Evolutionary conservation across 2,113 vertebrate genomes (phyloP).

Genomic region (Toxotes chatareus): DNA sequence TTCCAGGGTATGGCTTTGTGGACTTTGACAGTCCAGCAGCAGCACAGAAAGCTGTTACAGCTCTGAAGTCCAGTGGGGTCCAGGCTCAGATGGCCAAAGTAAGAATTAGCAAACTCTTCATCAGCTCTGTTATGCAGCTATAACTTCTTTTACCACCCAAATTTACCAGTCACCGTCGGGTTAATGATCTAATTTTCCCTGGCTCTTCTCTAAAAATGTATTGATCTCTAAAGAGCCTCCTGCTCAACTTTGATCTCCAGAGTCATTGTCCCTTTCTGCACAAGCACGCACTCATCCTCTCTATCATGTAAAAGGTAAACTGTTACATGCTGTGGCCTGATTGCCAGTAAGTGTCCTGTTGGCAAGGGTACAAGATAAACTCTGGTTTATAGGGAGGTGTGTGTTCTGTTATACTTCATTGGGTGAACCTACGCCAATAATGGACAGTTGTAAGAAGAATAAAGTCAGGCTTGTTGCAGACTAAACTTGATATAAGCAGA

Average conservation of each 20-base stretch:
- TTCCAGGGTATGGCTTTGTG: slow-evolving; percentile 92
- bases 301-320: slow-evolving; percentile 33
- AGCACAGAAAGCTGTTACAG: slow-evolving; percentile 93
- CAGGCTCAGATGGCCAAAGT: slow-evolving; percentile 98
- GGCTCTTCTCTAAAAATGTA: not conserved
- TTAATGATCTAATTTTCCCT: not conserved
- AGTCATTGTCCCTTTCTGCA: not conserved
- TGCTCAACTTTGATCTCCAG: slow-evolving; percentile 14
- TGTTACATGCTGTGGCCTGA: slow-evolving; percentile 5
- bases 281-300: not conserved
- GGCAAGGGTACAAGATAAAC: slow-evolving; percentile 56
- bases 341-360: slow-evolving; percentile 40
- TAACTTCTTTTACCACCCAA: not conserved
- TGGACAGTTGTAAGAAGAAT: not conserved
- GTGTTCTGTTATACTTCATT: slow-evolving; percentile 9
- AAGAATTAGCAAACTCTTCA: slow-evolving; percentile 52
- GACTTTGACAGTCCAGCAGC: slow-evolving; percentile 94
- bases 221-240: slow-evolving; percentile 21
- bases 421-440: slow-evolving; percentile 3
- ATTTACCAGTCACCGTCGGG: not conserved
- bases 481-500: not conserved
- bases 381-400: slow-evolving; percentile 27
- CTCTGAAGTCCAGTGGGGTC: slow-evolving; percentile 92
- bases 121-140: not conserved
- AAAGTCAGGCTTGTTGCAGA: not conserved